Percentiles rank a stretch among this genome's conserved stretches.
phyloP scores from a whole-genome alignment of 2,797 vertebrate species.

The Hoplostethus atlanticus region DNA sequence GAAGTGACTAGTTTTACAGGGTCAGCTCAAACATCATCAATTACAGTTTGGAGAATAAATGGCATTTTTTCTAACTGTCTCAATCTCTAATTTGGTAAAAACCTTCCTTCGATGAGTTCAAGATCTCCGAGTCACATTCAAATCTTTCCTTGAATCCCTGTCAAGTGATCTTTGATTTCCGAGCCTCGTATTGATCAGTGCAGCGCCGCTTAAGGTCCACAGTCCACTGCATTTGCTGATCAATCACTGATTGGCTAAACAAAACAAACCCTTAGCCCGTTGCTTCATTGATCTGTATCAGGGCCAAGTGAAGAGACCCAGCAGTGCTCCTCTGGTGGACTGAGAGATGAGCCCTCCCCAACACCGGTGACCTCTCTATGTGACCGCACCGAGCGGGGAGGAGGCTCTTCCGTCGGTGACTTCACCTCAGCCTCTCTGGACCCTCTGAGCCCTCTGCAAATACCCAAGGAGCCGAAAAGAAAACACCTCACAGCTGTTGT shows the following conservation, averaged over 20 bases:
- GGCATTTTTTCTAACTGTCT: slow-evolving; percentile 3
- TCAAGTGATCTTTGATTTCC: background rate
- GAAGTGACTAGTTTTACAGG: slow-evolving; percentile 11
- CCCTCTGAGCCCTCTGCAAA: slow-evolving; percentile 67
- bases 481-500: slow-evolving; percentile 83
- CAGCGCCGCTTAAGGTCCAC: background rate
- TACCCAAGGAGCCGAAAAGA: slow-evolving; percentile 79
- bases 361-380: slow-evolving; percentile 48
- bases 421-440: slow-evolving; percentile 73
- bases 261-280: slow-evolving; percentile 45
- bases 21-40: slow-evolving; percentile 22
- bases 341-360: slow-evolving; percentile 30
- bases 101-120: background rate
- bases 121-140: slow-evolving; percentile 1
- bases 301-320: slow-evolving; percentile 20
- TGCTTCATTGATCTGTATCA: slow-evolving; percentile 25
- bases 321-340: too few species aligned
- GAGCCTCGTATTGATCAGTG: slow-evolving; percentile 11
- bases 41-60: slow-evolving; percentile 14
- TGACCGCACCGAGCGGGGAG: slow-evolving; percentile 41
- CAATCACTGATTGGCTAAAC: slow-evolving; percentile 56
- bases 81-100: slow-evolving; percentile 11
- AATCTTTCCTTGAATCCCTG: background rate
- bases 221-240: slow-evolving; percentile 54
- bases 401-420: slow-evolving; percentile 55